phyloP scores from a whole-genome alignment of 2,888 invertebrate species.

The Abrostola triplasia region DNA sequence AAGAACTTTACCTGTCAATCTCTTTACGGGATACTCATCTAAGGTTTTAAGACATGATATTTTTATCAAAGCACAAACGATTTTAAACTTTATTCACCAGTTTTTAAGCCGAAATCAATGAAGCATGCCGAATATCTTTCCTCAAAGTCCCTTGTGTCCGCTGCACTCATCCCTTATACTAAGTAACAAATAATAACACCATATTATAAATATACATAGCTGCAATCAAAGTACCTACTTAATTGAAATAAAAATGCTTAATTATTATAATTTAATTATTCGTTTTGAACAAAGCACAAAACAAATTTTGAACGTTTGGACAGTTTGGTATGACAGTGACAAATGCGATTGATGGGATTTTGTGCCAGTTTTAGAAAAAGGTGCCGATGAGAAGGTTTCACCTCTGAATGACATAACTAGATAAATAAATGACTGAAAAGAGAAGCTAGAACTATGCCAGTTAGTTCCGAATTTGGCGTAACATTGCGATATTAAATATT shows the following conservation, averaged over 20 bases:
- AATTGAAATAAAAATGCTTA: slow-evolving; percentile 36
- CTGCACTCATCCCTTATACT: slow-evolving; percentile 54
- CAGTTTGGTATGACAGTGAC: slow-evolving; percentile 46
- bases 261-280: slow-evolving; percentile 21
- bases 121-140: slow-evolving; percentile 81
- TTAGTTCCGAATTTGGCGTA: too few species aligned
- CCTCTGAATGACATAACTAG: not conserved
- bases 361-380: slow-evolving; percentile 36
- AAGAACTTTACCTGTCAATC: not conserved
- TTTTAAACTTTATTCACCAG: slow-evolving; percentile 64
- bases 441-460: too few species aligned
- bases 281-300: slow-evolving; percentile 52
- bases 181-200: slow-evolving; percentile 59
- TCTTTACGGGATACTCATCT: not conserved
- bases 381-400: slow-evolving; percentile 9
- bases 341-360: slow-evolving; percentile 9
- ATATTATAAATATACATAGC: slow-evolving; percentile 52
- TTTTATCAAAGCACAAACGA: slow-evolving; percentile 4
- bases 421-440: not conserved
- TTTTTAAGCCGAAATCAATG: slow-evolving; percentile 81
- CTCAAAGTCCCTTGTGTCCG: slow-evolving; percentile 78
- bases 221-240: slow-evolving; percentile 28
- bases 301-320: slow-evolving; percentile 62
- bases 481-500: too few species aligned
- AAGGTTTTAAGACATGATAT: not conserved